Evolutionary conservation across 2,888 invertebrate genomes (phyloP).

Genomic region (Aphidius colemani): DNA sequence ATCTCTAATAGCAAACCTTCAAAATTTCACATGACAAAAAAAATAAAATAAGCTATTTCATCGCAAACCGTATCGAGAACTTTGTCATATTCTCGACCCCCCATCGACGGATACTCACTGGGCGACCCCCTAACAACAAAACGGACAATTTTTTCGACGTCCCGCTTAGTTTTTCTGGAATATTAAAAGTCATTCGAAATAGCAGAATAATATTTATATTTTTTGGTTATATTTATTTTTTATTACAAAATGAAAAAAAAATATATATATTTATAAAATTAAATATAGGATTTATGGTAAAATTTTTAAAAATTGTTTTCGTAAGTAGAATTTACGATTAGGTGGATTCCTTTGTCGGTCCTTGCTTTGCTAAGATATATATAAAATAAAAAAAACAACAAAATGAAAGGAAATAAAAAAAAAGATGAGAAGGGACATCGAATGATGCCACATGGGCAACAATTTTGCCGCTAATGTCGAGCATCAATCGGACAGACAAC

Average conservation of each 20-base stretch:
- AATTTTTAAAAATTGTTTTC: not conserved
- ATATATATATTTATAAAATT: constrained; percentile 5
- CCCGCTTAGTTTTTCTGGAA: constrained; percentile 21
- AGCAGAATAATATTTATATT: constrained; percentile 18
- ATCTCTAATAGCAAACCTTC: not conserved
- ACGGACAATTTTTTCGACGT: constrained; percentile 7
- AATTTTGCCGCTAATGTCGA: constrained; percentile 42
- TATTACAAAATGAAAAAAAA: not conserved
- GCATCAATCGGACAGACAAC: constrained; percentile 37
- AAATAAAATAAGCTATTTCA: constrained; percentile 20
- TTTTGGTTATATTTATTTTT: not conserved
- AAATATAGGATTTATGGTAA: not conserved
- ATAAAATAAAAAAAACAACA: no score
- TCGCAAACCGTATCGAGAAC: constrained; percentile 15
- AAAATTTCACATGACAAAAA: constrained; percentile 8
- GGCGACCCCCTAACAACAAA: constrained; percentile 6
- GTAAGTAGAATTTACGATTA: no score
- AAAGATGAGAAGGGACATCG: no score
- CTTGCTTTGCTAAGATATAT: no score
- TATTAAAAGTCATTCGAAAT: constrained; percentile 23
- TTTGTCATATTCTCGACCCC: constrained; percentile 31
- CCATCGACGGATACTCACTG: constrained; percentile 23
- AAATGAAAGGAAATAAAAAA: no score
- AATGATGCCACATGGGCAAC: constrained; percentile 36
- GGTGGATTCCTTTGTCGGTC: no score